Evolutionary conservation across 2,888 invertebrate species (phyloP), one percentile per base, ranked within the genome.

Genomic region (Spodoptera exigua): DNA sequence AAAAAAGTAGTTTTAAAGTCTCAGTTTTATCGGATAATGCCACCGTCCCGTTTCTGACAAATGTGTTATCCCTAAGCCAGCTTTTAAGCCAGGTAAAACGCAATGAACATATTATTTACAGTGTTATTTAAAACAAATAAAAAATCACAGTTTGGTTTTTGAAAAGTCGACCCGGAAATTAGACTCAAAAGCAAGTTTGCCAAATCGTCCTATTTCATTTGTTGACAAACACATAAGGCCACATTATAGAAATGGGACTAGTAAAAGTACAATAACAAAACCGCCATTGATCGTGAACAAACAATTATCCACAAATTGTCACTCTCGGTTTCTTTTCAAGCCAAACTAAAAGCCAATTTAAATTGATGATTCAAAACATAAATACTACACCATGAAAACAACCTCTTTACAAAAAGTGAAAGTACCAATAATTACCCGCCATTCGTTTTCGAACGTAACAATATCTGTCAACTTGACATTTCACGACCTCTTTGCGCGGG

Each of bases 371-470:
- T 45, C 48, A 57, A 53, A 43, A 64, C 45, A 21, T 41, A 54
- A 54, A 53, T 64, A 41, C 63, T 53, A 60, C 70, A 40, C 63
- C 56, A 60, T 71, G 72, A 53, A 74, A 56, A 63, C 34, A 56
- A 63, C 34, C 56, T 71, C 53, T 60, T 61, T 64, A 52, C 61
- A 40, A 65, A 71, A 70, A 70, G 76, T 68, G 77, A 82, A 82
- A 84, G 85, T 73, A 52, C 1, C 37, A 17, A 53, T 70, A 65
- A 76, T 74, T 67, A 39, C 18, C 18, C 40, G 41, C 40, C 68
- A 59, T 71, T 74, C 43, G 45, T 74, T 76, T 66, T 55, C 36
- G 74, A 69, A 77, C 74, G 64, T 18, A 59, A 65, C 67, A 69
- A 69, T 41, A 45, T 37, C 46, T 67, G 73, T 78, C 73, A 78